phyloP scores from a whole-genome alignment of 2,888 invertebrate genomes.

The Auanema freiburgensis region DNA sequence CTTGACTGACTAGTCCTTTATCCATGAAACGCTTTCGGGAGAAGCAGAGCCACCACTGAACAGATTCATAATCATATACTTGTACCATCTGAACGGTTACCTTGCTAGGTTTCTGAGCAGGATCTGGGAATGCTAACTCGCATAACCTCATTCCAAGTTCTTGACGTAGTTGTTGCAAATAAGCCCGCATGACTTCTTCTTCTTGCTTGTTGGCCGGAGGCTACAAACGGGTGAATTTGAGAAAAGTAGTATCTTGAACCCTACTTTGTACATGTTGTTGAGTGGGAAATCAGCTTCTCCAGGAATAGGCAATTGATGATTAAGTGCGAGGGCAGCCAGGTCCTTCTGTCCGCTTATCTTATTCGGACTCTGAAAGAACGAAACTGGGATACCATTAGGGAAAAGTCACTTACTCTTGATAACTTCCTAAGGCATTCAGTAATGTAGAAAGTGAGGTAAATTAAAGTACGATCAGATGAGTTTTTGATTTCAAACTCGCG shows the following conservation, averaged over 20 bases:
- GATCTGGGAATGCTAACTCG: conserved; percentile 82
- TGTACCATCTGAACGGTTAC: conserved; percentile 56
- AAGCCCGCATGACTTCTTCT: conserved; percentile 84
- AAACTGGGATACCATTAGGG: conserved; percentile 3
- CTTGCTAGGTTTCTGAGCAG: conserved; percentile 90
- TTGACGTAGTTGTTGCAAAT: conserved; percentile 89
- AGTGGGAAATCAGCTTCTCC: conserved; percentile 92
- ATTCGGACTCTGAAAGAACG: conserved; percentile 73
- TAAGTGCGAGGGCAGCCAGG: conserved; percentile 89
- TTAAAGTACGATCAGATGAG: conserved; percentile 91
- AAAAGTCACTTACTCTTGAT: conserved; percentile 72
- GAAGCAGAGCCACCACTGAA: conserved; percentile 96
- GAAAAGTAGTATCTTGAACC: neutral
- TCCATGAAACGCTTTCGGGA: conserved; percentile 99
- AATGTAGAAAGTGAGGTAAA: conserved; percentile 94
- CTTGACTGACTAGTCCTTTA: conserved; percentile 88
- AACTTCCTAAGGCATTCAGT: conserved; percentile 94
- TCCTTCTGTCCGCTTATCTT: conserved; percentile 84
- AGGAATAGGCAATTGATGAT: conserved; percentile 84
- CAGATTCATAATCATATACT: no score
- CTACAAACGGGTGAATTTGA: conserved; percentile 9
- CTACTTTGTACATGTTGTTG: conserved; percentile 81
- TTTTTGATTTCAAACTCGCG: conserved; percentile 92
- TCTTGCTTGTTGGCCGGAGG: conserved; percentile 51
- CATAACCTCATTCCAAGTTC: conserved; percentile 88